These are phyloP conservation scores for Furcula furcula DNA, from an alignment of 2,888 invertebrate species.

Conservation along the genomic window DNA sequence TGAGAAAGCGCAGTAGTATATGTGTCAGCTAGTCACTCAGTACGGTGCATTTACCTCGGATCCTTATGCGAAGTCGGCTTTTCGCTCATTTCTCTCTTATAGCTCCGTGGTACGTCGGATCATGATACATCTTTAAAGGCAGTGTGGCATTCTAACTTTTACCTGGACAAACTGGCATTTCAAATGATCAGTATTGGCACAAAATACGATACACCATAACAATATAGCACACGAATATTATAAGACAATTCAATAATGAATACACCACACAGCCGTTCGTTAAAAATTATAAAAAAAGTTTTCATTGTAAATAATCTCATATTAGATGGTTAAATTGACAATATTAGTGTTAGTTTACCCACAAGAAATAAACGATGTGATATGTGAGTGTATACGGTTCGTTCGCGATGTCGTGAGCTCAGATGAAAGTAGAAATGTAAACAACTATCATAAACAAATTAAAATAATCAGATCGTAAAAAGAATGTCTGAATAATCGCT, in stretches of 20 bases:
- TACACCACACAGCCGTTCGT: constrained; percentile 65
- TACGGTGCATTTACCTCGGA: constrained; percentile 73
- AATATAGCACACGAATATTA: constrained; percentile 24
- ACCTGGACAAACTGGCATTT: constrained; percentile 77
- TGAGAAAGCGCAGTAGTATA: constrained; percentile 23
- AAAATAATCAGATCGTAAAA: constrained; percentile 18
- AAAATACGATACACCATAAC: constrained; percentile 35
- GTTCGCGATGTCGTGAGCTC: constrained; percentile 16
- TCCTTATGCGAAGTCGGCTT: constrained; percentile 57
- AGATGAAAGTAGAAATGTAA: constrained; percentile 18
- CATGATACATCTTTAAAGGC: constrained; percentile 65
- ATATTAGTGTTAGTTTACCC: constrained; percentile 46
- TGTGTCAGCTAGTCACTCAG: constrained; percentile 53
- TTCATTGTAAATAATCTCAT: constrained; percentile 39
- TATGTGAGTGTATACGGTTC: constrained; percentile 21
- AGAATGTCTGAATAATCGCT: constrained; percentile 5
- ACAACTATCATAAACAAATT: constrained; percentile 17
- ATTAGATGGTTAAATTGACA: constrained; percentile 42
- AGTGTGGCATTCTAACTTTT: constrained; percentile 73
- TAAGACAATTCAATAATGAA: constrained; percentile 28
- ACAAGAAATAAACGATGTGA: constrained; percentile 59
- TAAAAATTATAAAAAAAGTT: constrained; percentile 20
- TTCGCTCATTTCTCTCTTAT: constrained; percentile 46
- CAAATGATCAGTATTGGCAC: constrained; percentile 62
- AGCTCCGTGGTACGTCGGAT: constrained; percentile 62